Percentiles rank a stretch among this genome's conserved stretches.
phyloP scores from a whole-genome alignment of 2,797 vertebrate species.

The Cottoperca gobio region DNA sequence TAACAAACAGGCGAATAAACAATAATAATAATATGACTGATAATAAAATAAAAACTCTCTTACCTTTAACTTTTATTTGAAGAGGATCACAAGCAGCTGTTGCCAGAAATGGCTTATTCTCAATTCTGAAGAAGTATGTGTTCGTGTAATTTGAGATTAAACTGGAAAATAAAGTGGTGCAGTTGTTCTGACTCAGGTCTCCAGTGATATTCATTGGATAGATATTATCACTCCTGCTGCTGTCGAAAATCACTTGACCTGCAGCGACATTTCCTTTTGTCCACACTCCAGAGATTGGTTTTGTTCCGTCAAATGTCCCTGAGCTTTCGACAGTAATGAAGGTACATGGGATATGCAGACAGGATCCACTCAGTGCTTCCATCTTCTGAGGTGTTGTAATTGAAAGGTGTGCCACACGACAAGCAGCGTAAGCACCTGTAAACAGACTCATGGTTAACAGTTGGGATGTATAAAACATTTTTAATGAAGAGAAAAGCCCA shows the following conservation, averaged over 20 bases:
- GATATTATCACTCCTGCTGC: no score
- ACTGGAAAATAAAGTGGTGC: constrained; percentile 68
- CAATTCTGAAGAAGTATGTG: constrained; percentile 64
- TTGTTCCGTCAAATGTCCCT: rapidly evolving
- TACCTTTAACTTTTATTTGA: constrained; percentile 54
- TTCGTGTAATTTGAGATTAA: constrained; percentile 4
- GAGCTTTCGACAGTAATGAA: rapidly evolving
- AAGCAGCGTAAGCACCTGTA: constrained; percentile 28
- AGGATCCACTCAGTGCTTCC: no score
- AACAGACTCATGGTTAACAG: not conserved
- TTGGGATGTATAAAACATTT: not conserved
- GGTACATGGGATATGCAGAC: no score
- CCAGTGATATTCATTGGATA: constrained; percentile 52
- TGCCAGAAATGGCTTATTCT: rapidly evolving
- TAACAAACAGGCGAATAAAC: no score
- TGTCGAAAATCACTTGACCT: no score
- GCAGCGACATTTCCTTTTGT: not conserved
- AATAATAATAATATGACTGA: not conserved
- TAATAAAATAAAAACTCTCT: not conserved
- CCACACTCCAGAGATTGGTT: rapidly evolving
- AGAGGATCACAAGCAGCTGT: constrained; percentile 25
- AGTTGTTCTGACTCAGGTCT: constrained; percentile 55
- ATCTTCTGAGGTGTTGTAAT: no score
- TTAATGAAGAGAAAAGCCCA: not conserved
- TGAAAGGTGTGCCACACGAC: rapidly evolving